Evolutionary conservation across 53 echinoderm and acorn worm genomes (phyloP).

Genomic region (Patiria pectinifera): DNA sequence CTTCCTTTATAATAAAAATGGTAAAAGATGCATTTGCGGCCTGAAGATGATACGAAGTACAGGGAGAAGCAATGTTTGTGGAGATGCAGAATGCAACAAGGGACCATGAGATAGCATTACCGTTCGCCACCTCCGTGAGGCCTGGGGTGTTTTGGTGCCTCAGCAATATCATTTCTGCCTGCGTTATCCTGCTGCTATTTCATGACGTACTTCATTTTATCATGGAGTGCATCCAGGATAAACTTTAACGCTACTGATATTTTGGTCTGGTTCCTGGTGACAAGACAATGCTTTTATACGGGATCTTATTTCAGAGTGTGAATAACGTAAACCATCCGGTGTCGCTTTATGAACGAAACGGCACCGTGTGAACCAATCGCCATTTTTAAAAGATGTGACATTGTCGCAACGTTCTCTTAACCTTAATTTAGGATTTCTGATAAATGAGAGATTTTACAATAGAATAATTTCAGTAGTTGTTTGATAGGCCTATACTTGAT

Average conservation of each 20-base stretch:
- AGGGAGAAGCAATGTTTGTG: constrained; percentile 48
- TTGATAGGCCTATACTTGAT: too few species aligned
- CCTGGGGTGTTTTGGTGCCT: constrained; percentile 48
- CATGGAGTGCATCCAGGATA: too few species aligned
- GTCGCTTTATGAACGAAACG: too few species aligned
- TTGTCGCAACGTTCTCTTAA: too few species aligned
- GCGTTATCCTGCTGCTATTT: constrained; percentile 21
- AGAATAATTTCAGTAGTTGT: too few species aligned
- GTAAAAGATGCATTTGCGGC: background rate
- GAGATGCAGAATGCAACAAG: constrained; percentile 55
- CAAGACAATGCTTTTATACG: background rate
- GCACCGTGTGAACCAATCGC: too few species aligned
- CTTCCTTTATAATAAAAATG: background rate
- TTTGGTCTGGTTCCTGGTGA: background rate
- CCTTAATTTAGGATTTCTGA: too few species aligned
- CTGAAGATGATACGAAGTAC: background rate
- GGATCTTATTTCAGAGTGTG: too few species aligned
- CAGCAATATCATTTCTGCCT: background rate
- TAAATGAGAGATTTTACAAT: too few species aligned
- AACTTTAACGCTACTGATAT: background rate
- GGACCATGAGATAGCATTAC: constrained; percentile 59
- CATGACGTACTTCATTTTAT: background rate
- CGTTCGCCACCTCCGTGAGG: constrained; percentile 43
- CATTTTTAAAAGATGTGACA: too few species aligned
- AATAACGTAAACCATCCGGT: too few species aligned